Evolutionary conservation across 1,140 invertebrate species (phyloP).

Genomic region (Drosophila seguyi): DNA sequence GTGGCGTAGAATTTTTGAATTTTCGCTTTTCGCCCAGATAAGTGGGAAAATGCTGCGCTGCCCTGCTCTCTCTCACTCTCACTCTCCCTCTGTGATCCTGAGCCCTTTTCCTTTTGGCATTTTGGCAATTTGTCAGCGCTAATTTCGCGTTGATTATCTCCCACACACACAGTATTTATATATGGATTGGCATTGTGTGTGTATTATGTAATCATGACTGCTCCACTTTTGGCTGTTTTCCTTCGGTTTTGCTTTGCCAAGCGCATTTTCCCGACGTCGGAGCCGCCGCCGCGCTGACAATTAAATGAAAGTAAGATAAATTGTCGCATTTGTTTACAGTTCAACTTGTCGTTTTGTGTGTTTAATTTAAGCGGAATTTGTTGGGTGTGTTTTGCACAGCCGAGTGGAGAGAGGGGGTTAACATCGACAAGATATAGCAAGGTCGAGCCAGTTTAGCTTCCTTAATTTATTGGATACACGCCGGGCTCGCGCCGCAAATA

Average conservation of each 20-base stretch:
- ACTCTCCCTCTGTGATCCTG: conserved; percentile 1
- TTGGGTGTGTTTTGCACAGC: conserved; percentile 19
- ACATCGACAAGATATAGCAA: conserved; percentile 39
- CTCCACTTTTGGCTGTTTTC: conserved; percentile 45
- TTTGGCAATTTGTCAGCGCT: conserved; percentile 76
- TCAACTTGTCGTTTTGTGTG: conserved; percentile 68
- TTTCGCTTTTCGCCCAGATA: conserved; percentile 33
- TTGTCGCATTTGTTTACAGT: conserved; percentile 83
- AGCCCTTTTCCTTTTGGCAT: conserved; percentile 47
- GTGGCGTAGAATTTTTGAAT: conserved; percentile 35
- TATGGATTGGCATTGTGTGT: conserved; percentile 23
- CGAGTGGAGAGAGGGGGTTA: conserved; percentile 7
- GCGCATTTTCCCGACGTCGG: conserved; percentile 62
- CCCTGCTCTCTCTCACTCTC: not conserved
- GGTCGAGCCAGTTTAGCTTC: conserved; percentile 54
- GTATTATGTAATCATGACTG: conserved; percentile 55
- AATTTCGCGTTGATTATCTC: conserved; percentile 77
- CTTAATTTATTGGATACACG: conserved; percentile 70
- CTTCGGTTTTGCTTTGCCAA: conserved; percentile 65
- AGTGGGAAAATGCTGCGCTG: conserved; percentile 15
- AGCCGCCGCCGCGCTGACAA: conserved; percentile 55
- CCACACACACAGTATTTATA: conserved; percentile 17
- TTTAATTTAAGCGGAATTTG: conserved; percentile 66
- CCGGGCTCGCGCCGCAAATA: conserved; percentile 63
- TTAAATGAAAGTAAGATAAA: conserved; percentile 84